These are phyloP conservation scores for Amitus sp. DNA, from an alignment of 2,888 invertebrate species.

Conservation along the genomic window DNA sequence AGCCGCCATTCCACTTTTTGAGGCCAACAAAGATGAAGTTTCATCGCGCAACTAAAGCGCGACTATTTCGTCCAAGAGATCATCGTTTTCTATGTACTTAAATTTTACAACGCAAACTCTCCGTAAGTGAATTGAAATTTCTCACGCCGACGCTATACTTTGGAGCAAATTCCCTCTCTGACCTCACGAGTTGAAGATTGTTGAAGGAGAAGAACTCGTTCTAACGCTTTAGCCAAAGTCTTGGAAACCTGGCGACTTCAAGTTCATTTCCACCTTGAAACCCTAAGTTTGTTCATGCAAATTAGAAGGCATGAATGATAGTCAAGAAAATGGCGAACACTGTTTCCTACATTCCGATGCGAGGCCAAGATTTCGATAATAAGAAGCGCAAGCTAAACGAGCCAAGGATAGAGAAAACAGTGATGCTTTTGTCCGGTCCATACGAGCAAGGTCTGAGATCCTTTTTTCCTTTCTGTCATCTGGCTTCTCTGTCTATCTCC, in stretches of 20 bases:
- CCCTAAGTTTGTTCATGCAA: neutral
- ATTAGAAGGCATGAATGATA: neutral
- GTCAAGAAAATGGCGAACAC: slow-evolving; percentile 4
- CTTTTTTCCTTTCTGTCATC: slow-evolving; percentile 12
- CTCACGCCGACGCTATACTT: too few relatives aligned
- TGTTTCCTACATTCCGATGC: neutral
- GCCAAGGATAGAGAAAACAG: slow-evolving; percentile 25
- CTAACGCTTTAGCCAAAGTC: too few relatives aligned
- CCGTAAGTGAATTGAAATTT: too few relatives aligned
- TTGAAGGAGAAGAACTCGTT: too few relatives aligned
- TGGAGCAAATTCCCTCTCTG: too few relatives aligned
- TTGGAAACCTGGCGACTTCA: too few relatives aligned
- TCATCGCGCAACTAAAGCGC: slow-evolving; percentile 19
- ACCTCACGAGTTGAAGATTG: too few relatives aligned
- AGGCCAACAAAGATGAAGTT: slow-evolving; percentile 23
- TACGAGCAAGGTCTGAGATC: slow-evolving; percentile 21
- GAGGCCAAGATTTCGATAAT: slow-evolving; percentile 8
- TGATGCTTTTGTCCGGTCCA: slow-evolving; percentile 21
- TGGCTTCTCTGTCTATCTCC: slow-evolving; percentile 12
- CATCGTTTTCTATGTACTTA: slow-evolving; percentile 11
- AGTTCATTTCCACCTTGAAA: too few relatives aligned
- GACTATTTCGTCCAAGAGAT: slow-evolving; percentile 14
- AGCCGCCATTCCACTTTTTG: too few relatives aligned
- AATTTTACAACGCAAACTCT: too few relatives aligned
- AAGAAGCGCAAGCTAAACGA: slow-evolving; percentile 14